Conservation (phyloP, 2,888 invertebrate genomes). For the Bhutanitis thaidina region DNA sequence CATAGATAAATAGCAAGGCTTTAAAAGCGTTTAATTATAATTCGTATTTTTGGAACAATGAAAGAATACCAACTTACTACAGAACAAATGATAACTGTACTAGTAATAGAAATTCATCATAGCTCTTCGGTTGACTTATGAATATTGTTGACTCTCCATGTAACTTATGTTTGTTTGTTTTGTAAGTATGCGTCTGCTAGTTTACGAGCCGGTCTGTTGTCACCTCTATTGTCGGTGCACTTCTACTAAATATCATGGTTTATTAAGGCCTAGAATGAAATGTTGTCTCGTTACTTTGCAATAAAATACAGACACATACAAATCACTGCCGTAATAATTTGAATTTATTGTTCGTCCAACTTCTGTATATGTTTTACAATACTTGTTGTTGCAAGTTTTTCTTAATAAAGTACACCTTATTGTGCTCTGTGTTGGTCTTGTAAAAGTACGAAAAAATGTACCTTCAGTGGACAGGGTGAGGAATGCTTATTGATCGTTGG, state of each 20-base stretch:
- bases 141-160: constrained; percentile 30
- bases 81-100: no score
- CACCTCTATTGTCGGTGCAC: constrained; percentile 37
- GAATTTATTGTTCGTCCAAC: no score
- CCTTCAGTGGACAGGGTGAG: no score
- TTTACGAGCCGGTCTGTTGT: constrained; percentile 53
- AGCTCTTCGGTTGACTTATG: constrained; percentile 13
- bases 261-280: constrained; percentile 34
- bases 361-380: no score
- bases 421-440: no score
- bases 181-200: constrained; percentile 30
- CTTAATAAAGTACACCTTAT: no score
- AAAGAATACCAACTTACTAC: no score
- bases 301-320: constrained; percentile 33
- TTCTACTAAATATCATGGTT: constrained; percentile 43
- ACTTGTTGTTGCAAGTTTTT: constrained; percentile 7
- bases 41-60: no score
- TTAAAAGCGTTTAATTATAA: no score
- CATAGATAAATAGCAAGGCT: no score
- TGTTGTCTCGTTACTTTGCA: constrained; percentile 36
- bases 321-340: constrained; percentile 34
- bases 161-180: constrained; percentile 40
- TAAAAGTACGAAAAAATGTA: no score
- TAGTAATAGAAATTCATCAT: constrained; percentile 21
- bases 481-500: constrained; percentile 23